Percentiles rank a stretch among this genome's conserved stretches.
Conservation (phyloP, 2,797 vertebrate species). For the Enteromius argenteus region DNA sequence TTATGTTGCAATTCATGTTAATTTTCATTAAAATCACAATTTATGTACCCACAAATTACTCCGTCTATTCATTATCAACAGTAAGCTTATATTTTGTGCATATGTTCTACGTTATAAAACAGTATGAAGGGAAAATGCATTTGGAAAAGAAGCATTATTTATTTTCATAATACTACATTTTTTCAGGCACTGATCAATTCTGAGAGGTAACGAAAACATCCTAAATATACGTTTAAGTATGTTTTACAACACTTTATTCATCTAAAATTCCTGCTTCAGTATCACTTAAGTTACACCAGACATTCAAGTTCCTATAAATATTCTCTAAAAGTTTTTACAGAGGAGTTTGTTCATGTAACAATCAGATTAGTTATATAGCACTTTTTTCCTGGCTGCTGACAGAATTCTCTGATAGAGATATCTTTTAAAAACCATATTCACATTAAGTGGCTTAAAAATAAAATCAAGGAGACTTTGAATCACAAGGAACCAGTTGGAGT, state of each 20-base stretch:
- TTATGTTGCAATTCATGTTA: neutral
- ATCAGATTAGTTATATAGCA: neutral
- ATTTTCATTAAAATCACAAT: slow-evolving; percentile 11
- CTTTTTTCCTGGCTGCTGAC: neutral
- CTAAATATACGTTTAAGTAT: neutral
- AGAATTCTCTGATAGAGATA: neutral
- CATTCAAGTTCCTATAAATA: neutral
- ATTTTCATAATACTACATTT: neutral
- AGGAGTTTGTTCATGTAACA: neutral
- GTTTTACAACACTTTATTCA: neutral
- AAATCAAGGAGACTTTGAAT: neutral
- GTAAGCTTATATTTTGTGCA: neutral
- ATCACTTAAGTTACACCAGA: neutral
- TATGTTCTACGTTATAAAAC: neutral
- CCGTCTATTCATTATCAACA: neutral
- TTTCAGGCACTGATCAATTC: neutral
- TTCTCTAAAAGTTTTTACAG: neutral
- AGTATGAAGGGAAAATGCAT: neutral
- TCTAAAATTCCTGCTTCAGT: neutral
- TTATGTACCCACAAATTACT: neutral
- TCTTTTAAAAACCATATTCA: neutral
- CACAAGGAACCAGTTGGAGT: neutral
- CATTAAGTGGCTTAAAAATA: neutral
- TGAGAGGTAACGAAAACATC: neutral
- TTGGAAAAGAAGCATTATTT: neutral